Evolutionary conservation across 2,113 vertebrate species (phyloP).

Genomic region (Brachypteracias leptosomus): DNA sequence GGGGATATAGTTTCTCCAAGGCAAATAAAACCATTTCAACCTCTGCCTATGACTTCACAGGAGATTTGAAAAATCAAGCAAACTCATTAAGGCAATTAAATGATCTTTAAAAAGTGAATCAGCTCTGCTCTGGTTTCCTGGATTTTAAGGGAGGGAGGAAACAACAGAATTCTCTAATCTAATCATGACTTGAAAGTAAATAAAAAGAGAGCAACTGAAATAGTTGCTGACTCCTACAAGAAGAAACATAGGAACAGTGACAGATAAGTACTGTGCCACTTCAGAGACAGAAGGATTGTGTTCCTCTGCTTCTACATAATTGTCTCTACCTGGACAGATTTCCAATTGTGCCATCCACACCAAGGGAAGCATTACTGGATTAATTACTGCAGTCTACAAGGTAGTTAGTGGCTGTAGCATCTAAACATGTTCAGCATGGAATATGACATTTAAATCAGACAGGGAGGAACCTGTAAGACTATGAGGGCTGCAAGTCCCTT

Average conservation of each 20-base stretch:
- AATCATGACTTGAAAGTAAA: not conserved
- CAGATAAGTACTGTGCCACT: not conserved
- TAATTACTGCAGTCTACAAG: conserved; percentile 21
- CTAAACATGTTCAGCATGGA: not conserved
- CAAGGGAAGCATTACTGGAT: not conserved
- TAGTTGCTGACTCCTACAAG: not conserved
- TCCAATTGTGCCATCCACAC: not conserved
- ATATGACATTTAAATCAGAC: not conserved
- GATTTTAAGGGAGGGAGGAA: not conserved
- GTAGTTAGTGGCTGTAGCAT: not conserved
- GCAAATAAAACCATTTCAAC: not conserved
- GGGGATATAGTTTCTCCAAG: not conserved
- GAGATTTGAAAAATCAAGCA: not conserved
- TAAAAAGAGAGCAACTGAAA: not conserved
- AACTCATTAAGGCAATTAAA: conserved; percentile 13
- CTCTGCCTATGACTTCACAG: not conserved
- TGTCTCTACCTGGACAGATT: conserved; percentile 34
- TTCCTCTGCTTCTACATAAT: conserved; percentile 17
- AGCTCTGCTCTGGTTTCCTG: not conserved
- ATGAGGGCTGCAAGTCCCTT: not conserved
- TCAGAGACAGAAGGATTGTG: not conserved
- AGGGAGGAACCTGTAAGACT: not conserved
- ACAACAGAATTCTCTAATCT: not conserved
- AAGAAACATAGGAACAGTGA: not conserved
- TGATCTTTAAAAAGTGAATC: not conserved